phyloP scores from a whole-genome alignment of 2,888 invertebrate genomes.

The Acrocyrtus sp. region DNA sequence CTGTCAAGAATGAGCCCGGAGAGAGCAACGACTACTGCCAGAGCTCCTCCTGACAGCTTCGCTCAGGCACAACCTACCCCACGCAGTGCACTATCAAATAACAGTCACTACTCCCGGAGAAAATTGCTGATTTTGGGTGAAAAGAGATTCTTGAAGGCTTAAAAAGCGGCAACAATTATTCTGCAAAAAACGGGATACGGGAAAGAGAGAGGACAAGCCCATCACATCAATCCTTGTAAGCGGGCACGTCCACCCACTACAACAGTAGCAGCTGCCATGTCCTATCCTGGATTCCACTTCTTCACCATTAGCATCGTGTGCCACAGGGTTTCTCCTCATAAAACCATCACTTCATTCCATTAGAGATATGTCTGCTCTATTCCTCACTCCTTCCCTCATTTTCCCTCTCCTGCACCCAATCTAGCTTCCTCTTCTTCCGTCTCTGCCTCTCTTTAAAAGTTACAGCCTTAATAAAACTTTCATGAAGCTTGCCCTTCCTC shows the following conservation, averaged over 20 bases:
- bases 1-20: too few relatives aligned
- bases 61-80: neutral
- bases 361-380: too few relatives aligned
- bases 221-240: constrained; percentile 32
- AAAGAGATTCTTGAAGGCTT: constrained; percentile 14
- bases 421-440: too few relatives aligned
- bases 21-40: too few relatives aligned
- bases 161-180: constrained; percentile 15
- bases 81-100: neutral
- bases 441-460: constrained; percentile 14
- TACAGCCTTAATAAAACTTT: constrained; percentile 42
- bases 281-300: constrained; percentile 22
- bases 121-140: neutral
- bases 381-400: too few relatives aligned
- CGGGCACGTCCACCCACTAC: constrained; percentile 34
- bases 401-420: too few relatives aligned
- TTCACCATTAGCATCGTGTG: constrained; percentile 38
- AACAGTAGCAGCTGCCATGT: constrained; percentile 2
- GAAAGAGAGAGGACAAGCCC: too few relatives aligned
- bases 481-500: constrained; percentile 17
- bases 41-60: too few relatives aligned
- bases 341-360: constrained; percentile 35
- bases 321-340: constrained; percentile 28
- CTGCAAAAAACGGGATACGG: too few relatives aligned
- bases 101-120: neutral